Evolutionary conservation across 2,113 vertebrate genomes (phyloP).

Genomic region (Galemys pyrenaicus): DNA sequence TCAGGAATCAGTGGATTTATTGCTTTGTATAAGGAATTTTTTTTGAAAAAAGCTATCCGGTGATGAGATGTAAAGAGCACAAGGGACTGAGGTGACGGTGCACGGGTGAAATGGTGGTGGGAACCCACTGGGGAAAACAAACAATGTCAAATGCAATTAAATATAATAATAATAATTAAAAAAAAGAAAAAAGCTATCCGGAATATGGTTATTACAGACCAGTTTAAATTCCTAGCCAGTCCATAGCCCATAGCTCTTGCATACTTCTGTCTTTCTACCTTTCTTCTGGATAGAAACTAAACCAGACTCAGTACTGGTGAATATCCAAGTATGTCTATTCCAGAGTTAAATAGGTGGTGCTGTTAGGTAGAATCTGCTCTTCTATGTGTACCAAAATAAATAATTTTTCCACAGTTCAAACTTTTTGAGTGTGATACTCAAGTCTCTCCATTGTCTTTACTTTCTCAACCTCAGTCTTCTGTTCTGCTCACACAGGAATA

Average conservation of each 20-base stretch:
- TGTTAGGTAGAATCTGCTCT: not conserved
- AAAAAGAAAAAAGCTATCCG: not conserved
- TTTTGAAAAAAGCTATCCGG: too few relatives aligned
- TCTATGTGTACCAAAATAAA: not conserved
- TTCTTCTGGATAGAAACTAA: not conserved
- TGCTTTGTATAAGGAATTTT: slow-evolving; percentile 4
- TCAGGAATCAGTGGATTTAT: not conserved
- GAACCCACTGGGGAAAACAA: too few relatives aligned
- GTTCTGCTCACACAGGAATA: not conserved
- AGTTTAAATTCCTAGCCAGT: not conserved
- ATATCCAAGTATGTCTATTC: not conserved
- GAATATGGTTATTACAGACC: not conserved
- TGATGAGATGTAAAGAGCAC: too few relatives aligned
- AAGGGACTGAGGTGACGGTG: too few relatives aligned
- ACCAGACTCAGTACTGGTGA: not conserved
- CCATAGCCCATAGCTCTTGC: not conserved
- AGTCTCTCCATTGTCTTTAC: not conserved
- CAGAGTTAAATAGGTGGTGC: not conserved
- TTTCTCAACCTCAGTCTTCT: not conserved
- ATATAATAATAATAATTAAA: too few relatives aligned
- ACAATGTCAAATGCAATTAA: too few relatives aligned
- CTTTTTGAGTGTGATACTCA: slow-evolving; percentile 1
- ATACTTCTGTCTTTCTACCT: not conserved
- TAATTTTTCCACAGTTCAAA: not conserved
- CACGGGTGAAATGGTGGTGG: too few relatives aligned